Evolutionary conservation across 2,113 vertebrate species (phyloP), one percentile per base, ranked within the genome.

Genomic region (Gasterosteus nipponicus): DNA sequence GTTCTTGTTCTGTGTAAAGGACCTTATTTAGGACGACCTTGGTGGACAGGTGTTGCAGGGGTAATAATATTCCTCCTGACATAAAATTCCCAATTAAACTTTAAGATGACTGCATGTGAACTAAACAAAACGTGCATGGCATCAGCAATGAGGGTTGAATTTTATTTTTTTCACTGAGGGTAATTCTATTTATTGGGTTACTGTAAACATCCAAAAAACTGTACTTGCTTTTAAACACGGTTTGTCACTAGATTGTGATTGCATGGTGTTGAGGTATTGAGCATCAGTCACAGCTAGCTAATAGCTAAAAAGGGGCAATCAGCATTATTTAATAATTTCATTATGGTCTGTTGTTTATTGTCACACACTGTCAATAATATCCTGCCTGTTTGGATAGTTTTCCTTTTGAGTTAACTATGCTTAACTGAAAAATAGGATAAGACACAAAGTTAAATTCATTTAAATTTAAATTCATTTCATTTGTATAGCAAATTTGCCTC

Each of bases 51-150:
- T 94, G 92, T 91, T 88, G 70, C 69, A 79, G 46, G 73, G 83
- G 77, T 84, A 81, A 87, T 92, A 83, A 91, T 85, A 88, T 31
- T 81, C 79, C 86, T 86, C 71, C 72, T 82, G 83, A 91, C 85
- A 91, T 92, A 87, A 91, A 91, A 92, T 77, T 89, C 85, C 86
- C 86, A 92, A 93, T 93, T 93, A 93, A 92, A 92, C 78, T 80
- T 88, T 86, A 86, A 85, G 87, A 85, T 78, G 86, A 70, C 79
- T 66, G 69, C 77, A 80, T 74, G 70, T 79, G 86, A 89, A 70
- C 87, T 76, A 86, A 89, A 86, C 79, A 85, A 79, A 77, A 86
- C 73, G 81, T 92, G 86, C 7, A 6, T 16, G 51, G 84, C 81
- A 89, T 89, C 54, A 5, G 51, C 65, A 58, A 90, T 79, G 33